Base-by-base conservation (phyloP, 2,797 vertebrate species). In the Pterois miles region DNA sequence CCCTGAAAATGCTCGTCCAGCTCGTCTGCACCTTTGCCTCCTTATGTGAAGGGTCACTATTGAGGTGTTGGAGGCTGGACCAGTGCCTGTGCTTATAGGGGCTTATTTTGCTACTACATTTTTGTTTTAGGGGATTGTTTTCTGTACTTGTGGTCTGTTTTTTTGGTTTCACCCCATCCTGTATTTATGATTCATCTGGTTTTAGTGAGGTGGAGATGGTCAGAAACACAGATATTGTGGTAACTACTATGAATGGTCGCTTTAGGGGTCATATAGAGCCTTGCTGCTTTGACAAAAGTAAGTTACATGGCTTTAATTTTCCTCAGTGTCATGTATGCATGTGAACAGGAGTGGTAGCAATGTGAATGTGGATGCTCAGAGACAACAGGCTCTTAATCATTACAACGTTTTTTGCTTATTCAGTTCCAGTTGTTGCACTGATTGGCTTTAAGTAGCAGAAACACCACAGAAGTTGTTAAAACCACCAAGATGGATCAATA, bases 51-150 rank as follows among this genome's bases (percentile, higher is more conserved):
- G 63, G 78, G 36, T 71, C 73, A 80, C 70, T 63, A 59, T 64
- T 80, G 63, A 78, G 85, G 86, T 86, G 71, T 65, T 5, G 57
- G 82, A 76, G 16, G 48, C 76, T 86, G 89, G 88, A 87, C 86
- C 56, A 56, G 88, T 78, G 85, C 85, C 88, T 91, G 87, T 81
- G 80, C 88, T 86, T 89, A 43, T 16, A 48, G 86, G 87, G 86
- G 78, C 82, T 85, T 90, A 80, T 90, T 88, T 90, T 93, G 86
- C 86, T 91, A 82, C 81, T 75, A 46, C 74, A 1, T 53, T 72
- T 78, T 78, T 36, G n/a, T 77, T 53, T 85, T 22, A 25, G 20
- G 54, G 67, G 60, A n/a, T 76, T 73, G 9, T 48, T 81, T 83
- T 78, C 62, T 83, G 58, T 76, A 64, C 36, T 66, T 73, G 36